Evolutionary conservation across 2,113 vertebrate species (phyloP).

Genomic region (Misgurnus anguillicaudatus): DNA sequence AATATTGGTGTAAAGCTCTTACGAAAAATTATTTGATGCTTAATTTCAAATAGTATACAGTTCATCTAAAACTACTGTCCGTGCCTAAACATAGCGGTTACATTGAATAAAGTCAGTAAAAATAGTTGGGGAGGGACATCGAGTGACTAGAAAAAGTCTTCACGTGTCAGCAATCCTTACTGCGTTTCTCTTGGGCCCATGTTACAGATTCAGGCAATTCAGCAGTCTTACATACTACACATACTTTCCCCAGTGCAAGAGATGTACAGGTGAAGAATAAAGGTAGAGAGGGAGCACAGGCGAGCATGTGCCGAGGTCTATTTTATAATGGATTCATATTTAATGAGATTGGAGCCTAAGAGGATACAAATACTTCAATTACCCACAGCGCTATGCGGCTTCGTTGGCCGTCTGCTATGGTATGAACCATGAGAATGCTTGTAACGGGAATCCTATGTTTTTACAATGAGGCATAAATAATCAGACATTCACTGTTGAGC

Average conservation of each 20-base stretch:
- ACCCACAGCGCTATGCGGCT: neutral
- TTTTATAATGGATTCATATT: conserved; percentile 72
- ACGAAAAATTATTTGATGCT: too few relatives aligned
- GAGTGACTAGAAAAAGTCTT: neutral
- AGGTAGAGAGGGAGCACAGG: conserved; percentile 11
- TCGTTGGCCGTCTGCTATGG: neutral
- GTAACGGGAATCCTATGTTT: neutral
- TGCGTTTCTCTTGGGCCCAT: conserved; percentile 4
- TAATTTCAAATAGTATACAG: too few relatives aligned
- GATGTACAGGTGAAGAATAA: conserved; percentile 28
- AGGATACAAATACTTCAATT: conserved; percentile 17
- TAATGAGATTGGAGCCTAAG: conserved; percentile 66
- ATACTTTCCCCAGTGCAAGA: conserved; percentile 26
- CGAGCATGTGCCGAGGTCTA: conserved; percentile 47
- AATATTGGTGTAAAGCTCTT: too few relatives aligned
- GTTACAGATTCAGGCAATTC: conserved; percentile 17
- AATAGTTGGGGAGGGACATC: neutral
- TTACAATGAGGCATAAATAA: neutral
- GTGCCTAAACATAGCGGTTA: too few relatives aligned
- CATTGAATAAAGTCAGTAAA: too few relatives aligned
- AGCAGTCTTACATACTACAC: conserved; percentile 29
- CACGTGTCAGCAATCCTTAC: conserved; percentile 27
- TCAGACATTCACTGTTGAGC: neutral
- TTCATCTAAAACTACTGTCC: too few relatives aligned
- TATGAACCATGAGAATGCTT: conserved; percentile 9